A percentile compares a stretch with the other conserved stretches of the same genome.
Evolutionary conservation across 64 coral and sea anemone species (phyloP).

Genomic region (Pocillopora damicornis): DNA sequence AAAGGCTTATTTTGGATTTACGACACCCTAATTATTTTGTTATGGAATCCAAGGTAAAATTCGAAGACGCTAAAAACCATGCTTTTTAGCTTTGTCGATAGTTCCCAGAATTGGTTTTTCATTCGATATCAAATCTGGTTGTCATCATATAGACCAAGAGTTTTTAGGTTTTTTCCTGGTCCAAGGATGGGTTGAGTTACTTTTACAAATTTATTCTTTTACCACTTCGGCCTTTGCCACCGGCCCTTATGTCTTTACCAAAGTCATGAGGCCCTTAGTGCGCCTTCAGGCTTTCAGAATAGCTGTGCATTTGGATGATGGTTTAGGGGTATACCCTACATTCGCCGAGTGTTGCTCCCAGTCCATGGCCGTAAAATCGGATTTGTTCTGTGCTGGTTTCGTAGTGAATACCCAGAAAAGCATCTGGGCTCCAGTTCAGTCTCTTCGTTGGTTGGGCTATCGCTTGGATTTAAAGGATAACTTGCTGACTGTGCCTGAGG

Average conservation of each 20-base stretch:
- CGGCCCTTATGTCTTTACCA: constrained; percentile 45
- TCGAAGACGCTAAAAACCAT: constrained; percentile 58
- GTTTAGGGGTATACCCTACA: background rate
- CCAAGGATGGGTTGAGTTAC: background rate
- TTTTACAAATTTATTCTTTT: constrained; percentile 52
- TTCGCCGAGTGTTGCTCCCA: constrained; percentile 29
- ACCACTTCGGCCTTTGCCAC: constrained; percentile 22
- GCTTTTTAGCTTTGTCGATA: constrained; percentile 9
- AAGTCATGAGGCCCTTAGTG: constrained; percentile 34
- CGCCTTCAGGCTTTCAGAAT: constrained; percentile 12
- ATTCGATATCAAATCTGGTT: constrained; percentile 55
- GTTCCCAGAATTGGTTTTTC: constrained; percentile 37
- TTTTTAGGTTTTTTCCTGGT: constrained; percentile 50
- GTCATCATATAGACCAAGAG: constrained; percentile 49
- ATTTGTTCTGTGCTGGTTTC: constrained; percentile 36
- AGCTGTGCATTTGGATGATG: constrained; percentile 11
- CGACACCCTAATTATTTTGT: constrained; percentile 43
- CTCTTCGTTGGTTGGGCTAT: constrained; percentile 40
- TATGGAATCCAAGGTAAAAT: constrained; percentile 58
- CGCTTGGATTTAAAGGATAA: constrained; percentile 35
- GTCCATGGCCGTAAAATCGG: constrained; percentile 35
- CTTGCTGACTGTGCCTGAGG: constrained; percentile 17
- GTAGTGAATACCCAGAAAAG: constrained; percentile 34
- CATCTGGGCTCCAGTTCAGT: constrained; percentile 23
- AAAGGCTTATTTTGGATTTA: constrained; percentile 68